Evolutionary conservation across 2,888 invertebrate genomes (phyloP).

Genomic region (Capitulum mitella): DNA sequence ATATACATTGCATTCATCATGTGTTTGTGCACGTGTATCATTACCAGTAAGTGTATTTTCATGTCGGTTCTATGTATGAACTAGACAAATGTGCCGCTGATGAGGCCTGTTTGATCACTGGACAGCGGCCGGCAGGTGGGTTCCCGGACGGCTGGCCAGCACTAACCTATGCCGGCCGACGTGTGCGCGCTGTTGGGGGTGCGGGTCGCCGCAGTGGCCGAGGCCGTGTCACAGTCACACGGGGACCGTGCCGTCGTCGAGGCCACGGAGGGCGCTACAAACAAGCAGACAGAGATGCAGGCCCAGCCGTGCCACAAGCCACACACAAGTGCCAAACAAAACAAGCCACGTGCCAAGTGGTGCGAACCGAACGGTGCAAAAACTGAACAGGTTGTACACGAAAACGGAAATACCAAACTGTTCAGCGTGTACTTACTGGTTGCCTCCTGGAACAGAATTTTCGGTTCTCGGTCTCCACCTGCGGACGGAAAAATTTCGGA

Average conservation of each 20-base stretch:
- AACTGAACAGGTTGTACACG: background rate
- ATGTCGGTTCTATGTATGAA: no score
- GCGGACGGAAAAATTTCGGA: background rate
- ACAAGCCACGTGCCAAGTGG: background rate
- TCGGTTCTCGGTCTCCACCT: background rate
- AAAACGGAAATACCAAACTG: no score
- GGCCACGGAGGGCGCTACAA: slow-evolving; percentile 6
- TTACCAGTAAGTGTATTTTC: no score
- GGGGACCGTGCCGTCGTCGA: background rate
- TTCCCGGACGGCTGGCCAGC: no score
- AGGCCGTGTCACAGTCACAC: background rate
- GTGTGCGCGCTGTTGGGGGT: background rate
- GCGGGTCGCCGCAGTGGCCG: background rate
- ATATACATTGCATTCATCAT: no score
- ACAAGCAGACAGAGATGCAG: background rate
- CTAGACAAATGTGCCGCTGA: no score
- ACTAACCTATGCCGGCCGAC: no score
- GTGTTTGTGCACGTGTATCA: no score
- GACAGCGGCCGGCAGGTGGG: no score
- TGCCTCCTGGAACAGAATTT: slow-evolving; percentile 2
- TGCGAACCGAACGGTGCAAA: background rate
- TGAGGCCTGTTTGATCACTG: no score
- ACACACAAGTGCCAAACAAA: background rate
- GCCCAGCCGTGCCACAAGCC: background rate
- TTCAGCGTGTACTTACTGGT: background rate